These are phyloP conservation scores for Epinephelus malabaricus DNA, from an alignment of 2,797 vertebrate species.

Conservation along the genomic window DNA sequence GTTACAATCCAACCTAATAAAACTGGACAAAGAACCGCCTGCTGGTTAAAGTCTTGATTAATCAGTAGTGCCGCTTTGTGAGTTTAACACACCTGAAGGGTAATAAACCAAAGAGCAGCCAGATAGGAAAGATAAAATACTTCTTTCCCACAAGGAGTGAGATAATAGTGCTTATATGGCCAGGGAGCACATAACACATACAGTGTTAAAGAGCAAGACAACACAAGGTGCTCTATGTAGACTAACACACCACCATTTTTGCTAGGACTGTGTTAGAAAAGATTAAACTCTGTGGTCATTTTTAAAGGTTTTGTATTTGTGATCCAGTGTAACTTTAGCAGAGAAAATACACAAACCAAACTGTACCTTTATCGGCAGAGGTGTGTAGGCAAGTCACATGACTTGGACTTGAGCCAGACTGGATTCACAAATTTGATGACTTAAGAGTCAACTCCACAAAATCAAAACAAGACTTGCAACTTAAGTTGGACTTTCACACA, in stretches of 20 bases:
- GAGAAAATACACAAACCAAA: conserved; percentile 10
- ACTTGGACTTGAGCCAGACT: too few species aligned
- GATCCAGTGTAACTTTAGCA: background rate
- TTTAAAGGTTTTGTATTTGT: background rate
- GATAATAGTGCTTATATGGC: conserved; percentile 59
- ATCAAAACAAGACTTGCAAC: too few species aligned
- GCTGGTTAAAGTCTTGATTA: conserved; percentile 68
- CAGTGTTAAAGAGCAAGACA: conserved; percentile 11
- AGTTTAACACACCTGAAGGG: conserved; percentile 73
- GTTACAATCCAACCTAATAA: conserved; percentile 71
- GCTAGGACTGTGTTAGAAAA: conserved; percentile 3
- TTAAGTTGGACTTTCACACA: too few species aligned
- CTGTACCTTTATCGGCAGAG: too few species aligned
- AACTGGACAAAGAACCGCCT: conserved; percentile 56
- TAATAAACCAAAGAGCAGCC: conserved; percentile 82
- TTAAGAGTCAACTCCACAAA: too few species aligned
- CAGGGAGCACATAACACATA: conserved; percentile 32
- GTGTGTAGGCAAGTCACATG: too few species aligned
- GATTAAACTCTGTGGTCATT: background rate
- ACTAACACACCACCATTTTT: background rate
- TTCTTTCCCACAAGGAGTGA: conserved; percentile 57
- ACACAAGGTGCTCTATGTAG: conserved; percentile 26
- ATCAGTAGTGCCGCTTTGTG: conserved; percentile 65
- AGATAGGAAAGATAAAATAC: conserved; percentile 65
- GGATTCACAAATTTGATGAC: too few species aligned